A percentile compares a stretch with the other conserved stretches of the same genome.
Conservation (phyloP, 2,797 vertebrate genomes). For the Rhyacichthys aspro region DNA sequence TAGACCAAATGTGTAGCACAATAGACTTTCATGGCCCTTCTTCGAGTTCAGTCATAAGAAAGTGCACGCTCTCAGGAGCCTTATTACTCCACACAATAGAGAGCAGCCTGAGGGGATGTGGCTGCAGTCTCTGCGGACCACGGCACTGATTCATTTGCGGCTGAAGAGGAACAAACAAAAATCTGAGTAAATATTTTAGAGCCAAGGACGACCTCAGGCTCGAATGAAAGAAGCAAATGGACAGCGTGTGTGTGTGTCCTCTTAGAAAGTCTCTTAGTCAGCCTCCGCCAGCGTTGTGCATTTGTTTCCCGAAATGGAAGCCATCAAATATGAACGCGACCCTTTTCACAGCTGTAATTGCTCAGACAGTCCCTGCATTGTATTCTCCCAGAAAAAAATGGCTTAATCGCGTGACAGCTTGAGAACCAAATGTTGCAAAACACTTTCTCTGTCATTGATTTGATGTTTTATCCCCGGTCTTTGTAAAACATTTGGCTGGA, state of each 20-base stretch:
- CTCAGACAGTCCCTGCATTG: slow-evolving; percentile 27
- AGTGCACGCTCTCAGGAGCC: slow-evolving; percentile 64
- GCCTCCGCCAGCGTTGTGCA: slow-evolving; percentile 6
- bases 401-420: slow-evolving; percentile 50
- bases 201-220: slow-evolving; percentile 37
- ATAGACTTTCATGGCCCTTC: slow-evolving; percentile 57
- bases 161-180: slow-evolving; percentile 56
- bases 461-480: slow-evolving; percentile 20
- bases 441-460: slow-evolving; percentile 32
- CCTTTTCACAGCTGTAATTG: slow-evolving; percentile 42
- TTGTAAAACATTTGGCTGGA: slow-evolving; percentile 29
- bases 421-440: slow-evolving; percentile 46
- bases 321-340: slow-evolving; percentile 44
- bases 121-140: slow-evolving; percentile 45
- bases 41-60: slow-evolving; percentile 61
- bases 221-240: slow-evolving; percentile 13
- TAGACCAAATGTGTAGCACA: slow-evolving; percentile 59
- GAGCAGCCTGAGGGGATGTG: slow-evolving; percentile 43
- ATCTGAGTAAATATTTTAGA: slow-evolving; percentile 64
- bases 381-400: slow-evolving; percentile 36
- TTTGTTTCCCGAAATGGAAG: slow-evolving; percentile 33
- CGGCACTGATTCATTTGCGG: slow-evolving; percentile 56
- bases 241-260: background rate
- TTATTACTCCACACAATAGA: slow-evolving; percentile 72
- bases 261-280: slow-evolving; percentile 9